Percentiles rank a stretch among this genome's conserved stretches.
Evolutionary conservation across 2,797 vertebrate genomes (phyloP).

Genomic region (Thalassophryne amazonica): DNA sequence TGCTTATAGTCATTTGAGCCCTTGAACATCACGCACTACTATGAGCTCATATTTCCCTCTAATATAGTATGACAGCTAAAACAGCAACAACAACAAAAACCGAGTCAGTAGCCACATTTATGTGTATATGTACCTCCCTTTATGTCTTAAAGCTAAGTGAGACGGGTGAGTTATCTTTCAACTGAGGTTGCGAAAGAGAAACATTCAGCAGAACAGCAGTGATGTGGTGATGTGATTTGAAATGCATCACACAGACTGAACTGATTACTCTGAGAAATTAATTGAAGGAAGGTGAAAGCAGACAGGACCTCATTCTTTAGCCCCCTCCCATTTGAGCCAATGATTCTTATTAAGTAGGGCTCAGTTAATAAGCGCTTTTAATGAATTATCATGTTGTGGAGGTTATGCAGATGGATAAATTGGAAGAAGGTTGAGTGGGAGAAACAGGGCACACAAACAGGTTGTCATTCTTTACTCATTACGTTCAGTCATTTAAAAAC

Average conservation of each 20-base stretch:
- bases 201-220: not conserved
- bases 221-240: constrained; percentile 77
- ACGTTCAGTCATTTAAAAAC: constrained; percentile 89
- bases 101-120: no score
- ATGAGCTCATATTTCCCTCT: no score
- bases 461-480: constrained; percentile 91
- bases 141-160: not conserved
- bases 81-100: no score
- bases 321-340: constrained; percentile 87
- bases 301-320: constrained; percentile 61
- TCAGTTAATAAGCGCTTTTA: constrained; percentile 85
- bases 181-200: constrained; percentile 1
- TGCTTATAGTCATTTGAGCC: no score
- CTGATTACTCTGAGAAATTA: constrained; percentile 84
- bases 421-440: constrained; percentile 1
- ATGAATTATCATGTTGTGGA: constrained; percentile 83
- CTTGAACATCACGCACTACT: no score
- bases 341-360: constrained; percentile 90
- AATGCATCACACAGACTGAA: constrained; percentile 83
- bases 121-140: no score
- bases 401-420: constrained; percentile 4
- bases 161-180: not conserved
- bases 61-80: no score
- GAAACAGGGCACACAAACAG: constrained; percentile 28
- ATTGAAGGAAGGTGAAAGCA: constrained; percentile 88